Percentiles rank a stretch among this genome's conserved stretches.
These are phyloP conservation scores for Nibea albiflora DNA, from an alignment of 2,113 vertebrate genomes.

Conservation along the genomic window DNA sequence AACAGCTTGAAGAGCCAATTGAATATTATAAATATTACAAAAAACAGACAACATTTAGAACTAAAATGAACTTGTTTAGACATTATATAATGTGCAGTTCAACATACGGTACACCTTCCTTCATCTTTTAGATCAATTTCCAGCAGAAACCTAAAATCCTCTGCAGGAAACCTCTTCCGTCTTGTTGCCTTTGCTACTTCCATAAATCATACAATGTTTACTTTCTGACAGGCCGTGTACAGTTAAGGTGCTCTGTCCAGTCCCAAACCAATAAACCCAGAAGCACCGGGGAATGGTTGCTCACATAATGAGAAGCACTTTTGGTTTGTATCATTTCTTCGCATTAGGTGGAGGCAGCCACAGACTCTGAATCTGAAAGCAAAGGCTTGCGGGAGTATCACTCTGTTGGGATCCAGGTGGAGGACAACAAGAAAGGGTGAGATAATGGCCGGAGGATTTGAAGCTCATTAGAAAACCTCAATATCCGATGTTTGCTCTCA, in stretches of 20 bases:
- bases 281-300: slow-evolving; percentile 50
- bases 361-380: slow-evolving; percentile 97
- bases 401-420: slow-evolving; percentile 96
- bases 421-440: slow-evolving; percentile 95
- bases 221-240: slow-evolving; percentile 58
- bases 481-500: slow-evolving; percentile 25
- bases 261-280: slow-evolving; percentile 75
- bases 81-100: background rate
- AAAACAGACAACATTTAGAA: background rate
- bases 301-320: slow-evolving; percentile 68
- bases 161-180: slow-evolving; percentile 34
- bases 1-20: too few species aligned
- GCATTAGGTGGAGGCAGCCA: slow-evolving; percentile 95
- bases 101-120: slow-evolving; percentile 1
- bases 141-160: slow-evolving; percentile 28
- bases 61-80: background rate
- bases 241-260: slow-evolving; percentile 63
- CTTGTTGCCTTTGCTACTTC: slow-evolving; percentile 50
- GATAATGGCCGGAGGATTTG: slow-evolving; percentile 33
- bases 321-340: slow-evolving; percentile 72
- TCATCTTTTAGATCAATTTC: slow-evolving; percentile 38
- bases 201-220: slow-evolving; percentile 75
- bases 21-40: background rate
- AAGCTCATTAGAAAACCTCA: slow-evolving; percentile 8
- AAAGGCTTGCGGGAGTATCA: slow-evolving; percentile 95